A percentile compares a stretch with the other conserved stretches of the same genome.
Evolutionary conservation across 2,797 vertebrate genomes (phyloP).

Genomic region (Periophthalmus magnuspinnatus): DNA sequence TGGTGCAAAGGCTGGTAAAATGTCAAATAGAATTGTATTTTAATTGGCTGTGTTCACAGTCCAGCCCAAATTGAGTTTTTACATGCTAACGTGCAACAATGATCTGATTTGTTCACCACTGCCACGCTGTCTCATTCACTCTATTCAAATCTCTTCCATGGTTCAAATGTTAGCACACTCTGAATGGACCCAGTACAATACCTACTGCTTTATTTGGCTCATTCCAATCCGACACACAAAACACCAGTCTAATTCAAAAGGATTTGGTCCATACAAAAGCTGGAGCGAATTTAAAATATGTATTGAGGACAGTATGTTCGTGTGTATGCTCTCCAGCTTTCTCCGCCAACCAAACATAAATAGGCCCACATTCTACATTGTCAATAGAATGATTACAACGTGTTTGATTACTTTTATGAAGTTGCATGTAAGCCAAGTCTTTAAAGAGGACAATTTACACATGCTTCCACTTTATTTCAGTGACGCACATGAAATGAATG

Average conservation of each 20-base stretch:
- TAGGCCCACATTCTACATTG: background rate
- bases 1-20: conserved; percentile 12
- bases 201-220: background rate
- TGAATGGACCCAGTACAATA: background rate
- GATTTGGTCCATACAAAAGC: conserved; percentile 2
- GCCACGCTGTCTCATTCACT: conserved; percentile 3
- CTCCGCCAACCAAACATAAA: background rate
- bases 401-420: background rate
- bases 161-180: background rate
- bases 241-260: conserved; percentile 2
- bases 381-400: background rate
- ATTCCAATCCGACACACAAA: background rate
- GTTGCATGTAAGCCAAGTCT: background rate
- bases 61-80: background rate
- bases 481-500: too few species aligned
- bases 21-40: background rate
- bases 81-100: background rate
- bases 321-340: background rate
- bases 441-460: too few species aligned
- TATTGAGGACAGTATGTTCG: conserved; percentile 2
- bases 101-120: conserved; percentile 4
- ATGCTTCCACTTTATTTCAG: too few species aligned
- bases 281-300: conserved; percentile 9
- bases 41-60: background rate
- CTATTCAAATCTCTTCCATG: background rate